Evolutionary conservation across 2,113 vertebrate genomes (phyloP).

Genomic region (Etheostoma spectabile): DNA sequence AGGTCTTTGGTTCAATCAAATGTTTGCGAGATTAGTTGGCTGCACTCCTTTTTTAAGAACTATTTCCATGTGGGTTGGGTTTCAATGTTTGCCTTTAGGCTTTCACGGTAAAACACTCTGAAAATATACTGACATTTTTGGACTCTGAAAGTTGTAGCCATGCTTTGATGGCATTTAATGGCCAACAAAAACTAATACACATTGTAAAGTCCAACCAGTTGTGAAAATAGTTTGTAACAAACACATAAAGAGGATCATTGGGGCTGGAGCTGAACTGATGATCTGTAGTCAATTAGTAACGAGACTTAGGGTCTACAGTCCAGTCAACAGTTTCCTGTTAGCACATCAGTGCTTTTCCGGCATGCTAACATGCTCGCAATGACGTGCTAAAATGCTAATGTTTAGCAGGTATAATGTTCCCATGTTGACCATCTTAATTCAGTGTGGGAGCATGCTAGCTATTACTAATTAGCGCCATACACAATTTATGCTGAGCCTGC

Average conservation of each 20-base stretch:
- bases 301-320: neutral
- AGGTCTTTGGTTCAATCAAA: slow-evolving; percentile 77
- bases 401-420: neutral
- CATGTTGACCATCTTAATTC: neutral
- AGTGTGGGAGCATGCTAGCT: neutral
- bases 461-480: neutral
- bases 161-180: slow-evolving; percentile 16
- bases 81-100: slow-evolving; percentile 61
- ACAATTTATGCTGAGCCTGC: neutral
- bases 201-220: slow-evolving; percentile 19
- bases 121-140: slow-evolving; percentile 33
- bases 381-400: neutral
- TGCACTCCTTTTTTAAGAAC: slow-evolving; percentile 65
- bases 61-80: slow-evolving; percentile 51
- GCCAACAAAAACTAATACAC: neutral
- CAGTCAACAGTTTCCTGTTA: no score
- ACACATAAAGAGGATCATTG: neutral
- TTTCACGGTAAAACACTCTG: slow-evolving; percentile 27
- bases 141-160: slow-evolving; percentile 16
- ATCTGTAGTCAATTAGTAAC: neutral
- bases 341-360: neutral
- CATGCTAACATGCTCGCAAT: neutral
- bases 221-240: neutral
- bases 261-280: neutral
- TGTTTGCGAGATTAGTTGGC: slow-evolving; percentile 74